Evolutionary conservation across 92 coral and sea anemone species (phyloP).

Genomic region (Meandrina meandrites): DNA sequence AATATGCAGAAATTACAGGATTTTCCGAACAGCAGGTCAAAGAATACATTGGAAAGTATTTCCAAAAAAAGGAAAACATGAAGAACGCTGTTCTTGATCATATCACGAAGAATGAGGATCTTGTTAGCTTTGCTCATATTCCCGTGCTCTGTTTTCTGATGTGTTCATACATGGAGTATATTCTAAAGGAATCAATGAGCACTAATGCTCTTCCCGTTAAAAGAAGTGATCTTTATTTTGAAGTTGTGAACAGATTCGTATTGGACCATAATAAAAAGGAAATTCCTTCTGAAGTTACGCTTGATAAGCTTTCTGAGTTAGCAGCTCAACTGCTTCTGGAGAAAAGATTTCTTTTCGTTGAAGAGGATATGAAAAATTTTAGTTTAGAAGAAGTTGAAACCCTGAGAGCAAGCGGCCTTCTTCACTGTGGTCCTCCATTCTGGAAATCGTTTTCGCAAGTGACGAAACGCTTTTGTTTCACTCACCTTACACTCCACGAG

Average conservation of each 20-base stretch:
- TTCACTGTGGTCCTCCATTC: conserved; percentile 49
- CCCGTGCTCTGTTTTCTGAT: conserved; percentile 43
- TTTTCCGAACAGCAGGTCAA: conserved; percentile 58
- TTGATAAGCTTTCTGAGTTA: conserved; percentile 39
- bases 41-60: conserved; percentile 50
- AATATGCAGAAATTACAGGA: conserved; percentile 59
- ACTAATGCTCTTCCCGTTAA: conserved; percentile 34
- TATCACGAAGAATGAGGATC: conserved; percentile 48
- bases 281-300: conserved; percentile 2
- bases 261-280: conserved; percentile 24
- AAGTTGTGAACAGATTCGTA: conserved; percentile 23
- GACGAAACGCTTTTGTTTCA: conserved; percentile 33
- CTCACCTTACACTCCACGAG: conserved; percentile 56
- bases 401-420: conserved; percentile 50
- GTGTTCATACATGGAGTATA: conserved; percentile 21
- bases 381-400: conserved; percentile 11
- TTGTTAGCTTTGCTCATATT: conserved; percentile 56
- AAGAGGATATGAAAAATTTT: conserved; percentile 30
- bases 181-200: not conserved
- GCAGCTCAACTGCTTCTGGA: conserved; percentile 43
- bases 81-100: conserved; percentile 28
- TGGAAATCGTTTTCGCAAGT: conserved; percentile 37
- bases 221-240: conserved; percentile 19
- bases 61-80: conserved; percentile 25
- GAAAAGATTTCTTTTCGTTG: conserved; percentile 23